phyloP scores from a whole-genome alignment of 2,797 vertebrate genomes.

The Gallinago solitaria region DNA sequence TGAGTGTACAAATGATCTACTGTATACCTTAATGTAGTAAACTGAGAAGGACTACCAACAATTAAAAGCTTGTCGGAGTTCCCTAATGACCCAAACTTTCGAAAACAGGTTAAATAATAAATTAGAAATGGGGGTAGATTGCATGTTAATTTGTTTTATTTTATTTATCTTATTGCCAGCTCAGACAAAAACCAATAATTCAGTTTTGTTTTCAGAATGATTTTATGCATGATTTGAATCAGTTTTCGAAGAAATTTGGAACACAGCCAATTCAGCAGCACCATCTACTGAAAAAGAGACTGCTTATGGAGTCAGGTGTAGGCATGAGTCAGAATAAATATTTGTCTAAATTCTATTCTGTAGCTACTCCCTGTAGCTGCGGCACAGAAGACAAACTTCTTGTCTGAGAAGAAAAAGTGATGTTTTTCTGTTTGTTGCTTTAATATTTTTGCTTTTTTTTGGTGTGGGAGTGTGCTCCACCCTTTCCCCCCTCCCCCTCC shows the following conservation, averaged over 20 bases:
- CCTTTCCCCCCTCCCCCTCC: too few relatives aligned
- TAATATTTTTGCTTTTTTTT: not conserved
- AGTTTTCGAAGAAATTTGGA: not conserved
- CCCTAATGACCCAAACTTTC: not conserved
- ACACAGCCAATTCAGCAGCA: not conserved
- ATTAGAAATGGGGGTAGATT: not conserved
- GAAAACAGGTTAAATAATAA: conserved; percentile 17
- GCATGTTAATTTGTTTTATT: not conserved
- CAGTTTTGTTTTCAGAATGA: not conserved
- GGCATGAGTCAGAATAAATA: not conserved
- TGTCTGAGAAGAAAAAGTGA: not conserved
- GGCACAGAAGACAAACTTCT: not conserved
- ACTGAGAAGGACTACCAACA: not conserved
- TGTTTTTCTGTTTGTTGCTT: not conserved
- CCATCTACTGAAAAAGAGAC: not conserved
- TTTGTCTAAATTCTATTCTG: not conserved
- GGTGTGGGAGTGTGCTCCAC: not conserved
- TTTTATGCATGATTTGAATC: not conserved
- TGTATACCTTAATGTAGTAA: not conserved
- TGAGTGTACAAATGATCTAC: not conserved
- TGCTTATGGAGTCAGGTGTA: not conserved
- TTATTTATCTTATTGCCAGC: not conserved
- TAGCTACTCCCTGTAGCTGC: not conserved
- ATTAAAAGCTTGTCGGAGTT: not conserved
- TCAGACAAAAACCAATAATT: not conserved